A percentile compares a stretch with the other conserved stretches of the same genome.
Evolutionary conservation across 2,888 invertebrate genomes (phyloP).

Genomic region (Trachelus troglodyta): DNA sequence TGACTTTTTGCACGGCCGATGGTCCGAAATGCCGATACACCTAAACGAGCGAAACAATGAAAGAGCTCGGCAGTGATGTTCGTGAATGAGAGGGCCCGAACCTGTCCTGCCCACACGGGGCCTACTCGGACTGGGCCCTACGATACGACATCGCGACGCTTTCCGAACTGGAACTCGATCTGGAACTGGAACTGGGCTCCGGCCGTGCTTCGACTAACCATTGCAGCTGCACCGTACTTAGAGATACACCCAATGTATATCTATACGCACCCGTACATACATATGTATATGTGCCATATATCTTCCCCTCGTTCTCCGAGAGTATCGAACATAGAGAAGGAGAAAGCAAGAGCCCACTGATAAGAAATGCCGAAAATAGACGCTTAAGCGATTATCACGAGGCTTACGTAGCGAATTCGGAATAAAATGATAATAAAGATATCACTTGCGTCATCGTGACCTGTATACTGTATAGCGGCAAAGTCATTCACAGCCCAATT

Average conservation of each 20-base stretch:
- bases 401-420: too few relatives aligned
- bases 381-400: too few relatives aligned
- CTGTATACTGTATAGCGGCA: background rate
- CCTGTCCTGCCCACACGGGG: constrained; percentile 53
- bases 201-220: background rate
- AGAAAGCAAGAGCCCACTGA: too few relatives aligned
- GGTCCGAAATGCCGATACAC: constrained; percentile 49
- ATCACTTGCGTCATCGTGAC: background rate
- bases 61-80: constrained; percentile 48
- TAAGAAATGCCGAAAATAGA: too few relatives aligned
- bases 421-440: background rate
- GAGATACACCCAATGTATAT: background rate
- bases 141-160: constrained; percentile 35
- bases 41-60: constrained; percentile 58
- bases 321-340: background rate
- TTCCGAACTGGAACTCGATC: constrained; percentile 40
- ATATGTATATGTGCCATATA: background rate
- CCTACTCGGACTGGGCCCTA: constrained; percentile 37
- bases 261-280: background rate
- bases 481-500: background rate
- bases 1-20: constrained; percentile 47
- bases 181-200: constrained; percentile 26
- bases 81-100: constrained; percentile 56
- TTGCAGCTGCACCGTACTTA: background rate
- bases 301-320: background rate